These are phyloP conservation scores for Manis crassicaudata DNA, from an alignment of 2,797 vertebrate genomes.

Conservation along the genomic window DNA sequence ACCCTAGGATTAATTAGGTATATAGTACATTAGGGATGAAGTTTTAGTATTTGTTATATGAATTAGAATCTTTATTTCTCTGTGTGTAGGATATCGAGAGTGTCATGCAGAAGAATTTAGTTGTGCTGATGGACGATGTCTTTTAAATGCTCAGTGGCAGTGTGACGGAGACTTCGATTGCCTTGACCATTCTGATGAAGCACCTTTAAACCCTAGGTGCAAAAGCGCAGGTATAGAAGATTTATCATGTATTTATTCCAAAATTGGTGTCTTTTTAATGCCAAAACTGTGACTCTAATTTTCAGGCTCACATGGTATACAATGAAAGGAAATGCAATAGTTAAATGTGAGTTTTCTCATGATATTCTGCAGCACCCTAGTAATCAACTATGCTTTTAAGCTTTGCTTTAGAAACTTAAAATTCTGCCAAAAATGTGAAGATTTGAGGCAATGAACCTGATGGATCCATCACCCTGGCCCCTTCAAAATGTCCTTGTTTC, in stretches of 20 bases:
- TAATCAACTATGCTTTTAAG: neutral
- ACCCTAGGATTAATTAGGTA: neutral
- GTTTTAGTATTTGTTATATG: neutral
- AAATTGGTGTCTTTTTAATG: neutral
- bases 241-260: neutral
- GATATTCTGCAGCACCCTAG: neutral
- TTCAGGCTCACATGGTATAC: neutral
- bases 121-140: constrained; percentile 95
- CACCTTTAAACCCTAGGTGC: constrained; percentile 95
- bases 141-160: constrained; percentile 96
- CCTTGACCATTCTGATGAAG: constrained; percentile 96
- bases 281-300: neutral
- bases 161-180: constrained; percentile 98
- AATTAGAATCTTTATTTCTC: neutral
- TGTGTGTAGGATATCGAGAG: constrained; percentile 90
- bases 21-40: neutral
- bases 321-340: neutral
- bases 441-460: neutral
- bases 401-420: neutral
- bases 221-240: constrained; percentile 90
- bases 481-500: neutral
- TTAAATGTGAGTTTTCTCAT: neutral
- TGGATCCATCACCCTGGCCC: neutral
- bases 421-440: neutral
- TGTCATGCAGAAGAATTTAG: constrained; percentile 94